These are phyloP conservation scores for Arctocebus calabarensis DNA, from an alignment of 2,797 vertebrate species.

Conservation along the genomic window DNA sequence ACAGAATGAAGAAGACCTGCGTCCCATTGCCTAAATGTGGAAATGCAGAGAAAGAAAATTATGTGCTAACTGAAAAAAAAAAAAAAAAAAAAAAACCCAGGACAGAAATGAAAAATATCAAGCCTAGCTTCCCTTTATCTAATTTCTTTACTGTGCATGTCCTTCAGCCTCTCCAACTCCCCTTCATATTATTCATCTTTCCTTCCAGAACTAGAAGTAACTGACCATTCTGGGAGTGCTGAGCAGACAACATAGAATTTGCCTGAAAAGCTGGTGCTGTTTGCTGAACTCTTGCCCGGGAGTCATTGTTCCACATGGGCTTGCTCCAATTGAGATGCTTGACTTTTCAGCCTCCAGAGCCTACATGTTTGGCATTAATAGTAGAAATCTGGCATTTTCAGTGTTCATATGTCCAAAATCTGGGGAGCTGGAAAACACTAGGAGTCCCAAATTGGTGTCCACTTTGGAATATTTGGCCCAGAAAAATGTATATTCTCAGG, in stretches of 20 bases:
- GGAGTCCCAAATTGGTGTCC: slow-evolving; percentile 76
- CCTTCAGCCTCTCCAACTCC: background rate
- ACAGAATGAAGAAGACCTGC: background rate
- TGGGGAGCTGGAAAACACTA: slow-evolving; percentile 68
- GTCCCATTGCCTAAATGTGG: background rate
- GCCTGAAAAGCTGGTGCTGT: background rate
- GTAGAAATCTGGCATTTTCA: slow-evolving; percentile 69
- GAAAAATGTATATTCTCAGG: slow-evolving; percentile 78
- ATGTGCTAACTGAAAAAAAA: background rate
- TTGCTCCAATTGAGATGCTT: slow-evolving; percentile 61
- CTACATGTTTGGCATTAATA: slow-evolving; percentile 62
- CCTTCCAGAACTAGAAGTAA: background rate
- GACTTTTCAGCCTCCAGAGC: slow-evolving; percentile 62
- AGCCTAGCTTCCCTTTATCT: background rate
- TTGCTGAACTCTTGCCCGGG: background rate
- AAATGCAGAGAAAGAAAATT: background rate
- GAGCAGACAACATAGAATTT: background rate
- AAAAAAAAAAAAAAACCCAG: background rate
- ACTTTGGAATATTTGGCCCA: slow-evolving; percentile 76
- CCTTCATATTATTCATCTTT: background rate
- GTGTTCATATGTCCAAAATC: slow-evolving; percentile 70
- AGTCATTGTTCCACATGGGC: slow-evolving; percentile 5
- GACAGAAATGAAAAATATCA: background rate
- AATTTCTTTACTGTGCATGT: background rate
- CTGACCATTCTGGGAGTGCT: background rate